phyloP scores from a whole-genome alignment of 2,888 invertebrate genomes.

The Rhagonycha lutea region DNA sequence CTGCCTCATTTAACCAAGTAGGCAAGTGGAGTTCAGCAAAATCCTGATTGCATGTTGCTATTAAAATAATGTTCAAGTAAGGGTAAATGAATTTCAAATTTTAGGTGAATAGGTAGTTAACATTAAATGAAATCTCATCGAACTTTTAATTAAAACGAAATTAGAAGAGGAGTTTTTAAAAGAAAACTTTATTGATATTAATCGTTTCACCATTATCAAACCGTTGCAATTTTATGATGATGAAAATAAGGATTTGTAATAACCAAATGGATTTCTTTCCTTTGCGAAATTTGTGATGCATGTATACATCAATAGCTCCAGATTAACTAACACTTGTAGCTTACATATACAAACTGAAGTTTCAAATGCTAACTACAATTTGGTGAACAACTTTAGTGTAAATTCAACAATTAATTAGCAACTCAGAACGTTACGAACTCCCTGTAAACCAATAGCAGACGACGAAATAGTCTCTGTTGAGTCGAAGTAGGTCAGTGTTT shows the following conservation, averaged over 20 bases:
- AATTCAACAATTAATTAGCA: slow-evolving; percentile 50
- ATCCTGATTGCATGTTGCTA: slow-evolving; percentile 43
- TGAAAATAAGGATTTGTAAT: neutral
- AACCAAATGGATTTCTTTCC: neutral
- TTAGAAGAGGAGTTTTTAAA: slow-evolving; percentile 37
- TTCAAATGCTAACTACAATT: slow-evolving; percentile 33
- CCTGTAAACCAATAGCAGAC: slow-evolving; percentile 37
- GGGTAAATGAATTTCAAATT: slow-evolving; percentile 49
- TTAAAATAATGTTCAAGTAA: slow-evolving; percentile 47
- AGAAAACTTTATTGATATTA: slow-evolving; percentile 38
- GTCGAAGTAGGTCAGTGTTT: slow-evolving; percentile 23
- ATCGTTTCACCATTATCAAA: slow-evolving; percentile 27
- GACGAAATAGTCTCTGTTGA: slow-evolving; percentile 29
- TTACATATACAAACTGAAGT: slow-evolving; percentile 30
- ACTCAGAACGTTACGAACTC: slow-evolving; percentile 41
- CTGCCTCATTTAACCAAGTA: slow-evolving; percentile 41
- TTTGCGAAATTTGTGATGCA: slow-evolving; percentile 12
- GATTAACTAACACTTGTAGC: slow-evolving; percentile 45
- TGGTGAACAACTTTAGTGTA: slow-evolving; percentile 43
- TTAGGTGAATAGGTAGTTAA: slow-evolving; percentile 39
- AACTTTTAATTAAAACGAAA: slow-evolving; percentile 48
- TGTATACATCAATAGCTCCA: slow-evolving; percentile 41
- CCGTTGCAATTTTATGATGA: neutral
- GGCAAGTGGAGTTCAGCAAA: slow-evolving; percentile 40
- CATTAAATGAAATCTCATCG: slow-evolving; percentile 34